Evolutionary conservation across 2,797 vertebrate genomes (phyloP).

Genomic region (Anas georgica): DNA sequence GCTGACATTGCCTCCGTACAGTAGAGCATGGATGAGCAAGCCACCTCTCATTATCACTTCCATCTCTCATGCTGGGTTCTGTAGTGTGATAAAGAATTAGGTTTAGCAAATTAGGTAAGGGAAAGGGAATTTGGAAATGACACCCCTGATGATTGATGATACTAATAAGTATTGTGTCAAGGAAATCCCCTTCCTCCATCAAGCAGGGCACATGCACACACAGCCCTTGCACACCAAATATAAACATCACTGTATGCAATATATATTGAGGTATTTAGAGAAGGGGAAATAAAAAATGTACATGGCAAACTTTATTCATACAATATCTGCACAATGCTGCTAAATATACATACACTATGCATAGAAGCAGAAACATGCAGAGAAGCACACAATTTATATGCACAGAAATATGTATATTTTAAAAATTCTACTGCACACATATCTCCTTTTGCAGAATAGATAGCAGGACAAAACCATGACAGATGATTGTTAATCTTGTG

Average conservation of each 20-base stretch:
- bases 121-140: constrained; percentile 72
- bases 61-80: constrained; percentile 63
- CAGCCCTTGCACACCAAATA: neutral
- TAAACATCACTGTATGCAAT: neutral
- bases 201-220: neutral
- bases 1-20: constrained; percentile 28
- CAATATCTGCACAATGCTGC: neutral
- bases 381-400: neutral
- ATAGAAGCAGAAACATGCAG: neutral
- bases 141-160: constrained; percentile 64
- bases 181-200: constrained; percentile 7
- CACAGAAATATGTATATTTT: constrained; percentile 13
- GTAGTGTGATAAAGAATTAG: constrained; percentile 69
- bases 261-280: neutral
- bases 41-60: constrained; percentile 63
- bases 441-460: constrained; percentile 11
- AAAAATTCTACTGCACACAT: neutral
- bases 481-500: constrained; percentile 46
- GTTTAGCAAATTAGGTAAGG: constrained; percentile 70
- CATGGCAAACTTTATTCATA: neutral
- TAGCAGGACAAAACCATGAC: constrained; percentile 34
- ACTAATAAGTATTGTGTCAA: constrained; percentile 64
- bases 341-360: neutral
- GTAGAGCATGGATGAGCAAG: constrained; percentile 52
- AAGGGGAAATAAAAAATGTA: neutral